Evolutionary conservation across 2,113 vertebrate genomes (phyloP).

Genomic region (Paedocypris sp.): DNA sequence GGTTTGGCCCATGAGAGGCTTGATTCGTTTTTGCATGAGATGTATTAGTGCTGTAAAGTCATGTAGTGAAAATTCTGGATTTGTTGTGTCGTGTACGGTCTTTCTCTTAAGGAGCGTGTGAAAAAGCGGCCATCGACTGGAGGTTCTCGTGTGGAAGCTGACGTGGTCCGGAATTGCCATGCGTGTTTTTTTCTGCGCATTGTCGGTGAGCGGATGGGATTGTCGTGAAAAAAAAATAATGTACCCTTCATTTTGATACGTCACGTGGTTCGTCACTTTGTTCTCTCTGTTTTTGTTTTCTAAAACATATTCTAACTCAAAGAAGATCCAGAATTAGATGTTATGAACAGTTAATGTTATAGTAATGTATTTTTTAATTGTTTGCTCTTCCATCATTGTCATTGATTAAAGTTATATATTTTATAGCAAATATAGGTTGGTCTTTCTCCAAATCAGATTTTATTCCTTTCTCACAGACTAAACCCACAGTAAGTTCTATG

Average conservation of each 20-base stretch:
- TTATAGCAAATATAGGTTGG: constrained; percentile 55
- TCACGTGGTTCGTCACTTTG: constrained; percentile 38
- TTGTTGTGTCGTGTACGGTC: constrained; percentile 59
- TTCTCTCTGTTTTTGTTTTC: constrained; percentile 42
- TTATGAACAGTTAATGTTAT: constrained; percentile 62
- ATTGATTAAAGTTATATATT: constrained; percentile 75
- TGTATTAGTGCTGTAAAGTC: constrained; percentile 64
- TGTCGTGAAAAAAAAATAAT: constrained; percentile 18
- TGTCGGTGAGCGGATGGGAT: constrained; percentile 20
- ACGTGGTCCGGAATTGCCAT: too few species aligned
- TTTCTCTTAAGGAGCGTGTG: constrained; percentile 45
- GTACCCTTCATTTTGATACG: constrained; percentile 36
- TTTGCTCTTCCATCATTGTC: constrained; percentile 61
- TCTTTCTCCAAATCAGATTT: neutral
- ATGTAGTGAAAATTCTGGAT: constrained; percentile 56
- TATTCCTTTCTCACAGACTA: neutral
- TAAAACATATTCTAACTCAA: constrained; percentile 43
- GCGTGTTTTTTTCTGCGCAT: too few species aligned
- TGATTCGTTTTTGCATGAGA: constrained; percentile 58
- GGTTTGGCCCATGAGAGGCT: constrained; percentile 45
- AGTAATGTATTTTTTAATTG: constrained; percentile 58
- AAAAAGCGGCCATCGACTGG: too few species aligned
- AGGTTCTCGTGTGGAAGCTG: too few species aligned
- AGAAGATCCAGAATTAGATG: constrained; percentile 46
- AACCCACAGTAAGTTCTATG: too few species aligned